Evolutionary conservation across 2,797 vertebrate genomes (phyloP).

Genomic region (Ibycter americanus): DNA sequence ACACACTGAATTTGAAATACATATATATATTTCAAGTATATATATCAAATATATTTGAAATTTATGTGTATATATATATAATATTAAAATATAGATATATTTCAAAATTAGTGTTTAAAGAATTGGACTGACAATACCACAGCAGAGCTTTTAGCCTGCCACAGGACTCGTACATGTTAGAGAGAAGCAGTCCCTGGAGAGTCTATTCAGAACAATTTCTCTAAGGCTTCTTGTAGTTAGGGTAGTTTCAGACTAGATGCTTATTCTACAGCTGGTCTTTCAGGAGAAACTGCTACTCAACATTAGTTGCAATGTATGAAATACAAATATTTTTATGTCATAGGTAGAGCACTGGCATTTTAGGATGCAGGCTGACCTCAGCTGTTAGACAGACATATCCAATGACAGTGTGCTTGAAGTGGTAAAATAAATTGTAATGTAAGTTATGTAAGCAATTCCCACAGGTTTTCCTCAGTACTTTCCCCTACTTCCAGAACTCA

Average conservation of each 20-base stretch:
- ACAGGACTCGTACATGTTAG: background rate
- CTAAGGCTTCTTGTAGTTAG: background rate
- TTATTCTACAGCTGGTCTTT: background rate
- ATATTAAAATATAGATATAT: background rate
- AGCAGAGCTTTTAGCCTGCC: background rate
- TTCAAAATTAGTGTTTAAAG: background rate
- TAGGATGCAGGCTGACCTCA: background rate
- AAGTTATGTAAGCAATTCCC: background rate
- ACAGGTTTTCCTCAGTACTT: background rate
- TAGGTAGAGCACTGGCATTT: background rate
- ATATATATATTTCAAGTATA: background rate
- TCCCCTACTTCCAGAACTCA: background rate
- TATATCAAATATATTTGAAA: background rate
- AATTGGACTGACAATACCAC: background rate
- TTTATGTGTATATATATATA: rapidly evolving
- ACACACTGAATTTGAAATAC: background rate
- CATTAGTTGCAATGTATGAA: background rate
- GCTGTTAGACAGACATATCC: background rate
- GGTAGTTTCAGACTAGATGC: background rate
- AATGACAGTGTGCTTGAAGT: background rate
- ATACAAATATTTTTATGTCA: background rate
- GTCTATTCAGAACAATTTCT: background rate
- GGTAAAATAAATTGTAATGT: background rate
- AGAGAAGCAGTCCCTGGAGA: background rate
- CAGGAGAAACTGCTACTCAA: background rate